phyloP scores from a whole-genome alignment of 2,797 vertebrate species.

The Vespertilio murinus region DNA sequence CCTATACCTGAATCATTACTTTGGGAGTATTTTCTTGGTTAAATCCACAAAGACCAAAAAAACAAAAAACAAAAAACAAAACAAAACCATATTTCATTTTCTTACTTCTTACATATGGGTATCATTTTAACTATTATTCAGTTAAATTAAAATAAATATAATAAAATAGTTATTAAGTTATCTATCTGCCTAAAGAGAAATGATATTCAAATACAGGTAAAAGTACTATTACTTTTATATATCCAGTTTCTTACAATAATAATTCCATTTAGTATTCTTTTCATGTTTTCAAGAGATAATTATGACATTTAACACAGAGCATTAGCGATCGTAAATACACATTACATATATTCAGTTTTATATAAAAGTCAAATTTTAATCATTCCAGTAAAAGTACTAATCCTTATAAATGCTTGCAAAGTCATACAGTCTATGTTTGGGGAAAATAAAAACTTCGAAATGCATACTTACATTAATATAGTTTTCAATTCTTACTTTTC shows the following conservation, averaged over 20 bases:
- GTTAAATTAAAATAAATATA: background rate
- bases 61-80: background rate
- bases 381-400: background rate
- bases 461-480: background rate
- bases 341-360: background rate
- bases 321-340: background rate
- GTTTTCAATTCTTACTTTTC: background rate
- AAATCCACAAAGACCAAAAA: background rate
- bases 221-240: background rate
- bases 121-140: background rate
- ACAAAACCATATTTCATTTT: background rate
- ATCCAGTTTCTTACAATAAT: background rate
- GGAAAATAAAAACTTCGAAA: background rate
- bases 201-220: conserved; percentile 15
- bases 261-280: background rate
- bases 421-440: background rate
- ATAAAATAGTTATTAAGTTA: background rate
- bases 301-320: background rate
- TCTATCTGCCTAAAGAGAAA: conserved; percentile 19
- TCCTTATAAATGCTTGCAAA: background rate
- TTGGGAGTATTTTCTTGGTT: conserved; percentile 1
- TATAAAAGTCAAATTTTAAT: background rate
- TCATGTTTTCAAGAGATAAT: background rate
- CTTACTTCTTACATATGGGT: background rate
- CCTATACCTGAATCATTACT: background rate